phyloP scores from a whole-genome alignment of 2,797 vertebrate genomes.

The Lepus oiostolus region DNA sequence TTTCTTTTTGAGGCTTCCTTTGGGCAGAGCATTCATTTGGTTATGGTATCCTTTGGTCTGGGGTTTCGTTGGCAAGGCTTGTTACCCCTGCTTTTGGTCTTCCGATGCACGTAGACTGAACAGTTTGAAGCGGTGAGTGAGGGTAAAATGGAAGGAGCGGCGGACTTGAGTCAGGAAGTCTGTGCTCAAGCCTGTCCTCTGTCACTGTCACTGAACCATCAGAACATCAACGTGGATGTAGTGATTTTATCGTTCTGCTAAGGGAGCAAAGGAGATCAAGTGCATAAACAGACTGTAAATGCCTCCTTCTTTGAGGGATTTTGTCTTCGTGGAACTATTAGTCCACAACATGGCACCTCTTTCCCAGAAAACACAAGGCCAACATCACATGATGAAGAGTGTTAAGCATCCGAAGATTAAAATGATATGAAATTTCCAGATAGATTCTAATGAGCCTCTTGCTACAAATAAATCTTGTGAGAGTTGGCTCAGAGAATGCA shows the following conservation, averaged over 20 bases:
- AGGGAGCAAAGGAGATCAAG: slow-evolving; percentile 41
- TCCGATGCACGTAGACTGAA: neutral
- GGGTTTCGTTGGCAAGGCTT: slow-evolving; percentile 8
- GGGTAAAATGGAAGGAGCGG: neutral
- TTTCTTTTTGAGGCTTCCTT: slow-evolving; percentile 53
- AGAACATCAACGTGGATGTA: slow-evolving; percentile 40
- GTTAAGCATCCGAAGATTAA: slow-evolving; percentile 39
- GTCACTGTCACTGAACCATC: neutral
- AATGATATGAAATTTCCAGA: slow-evolving; percentile 42
- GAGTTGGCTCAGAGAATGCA: neutral
- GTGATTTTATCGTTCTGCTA: neutral
- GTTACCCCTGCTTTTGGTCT: slow-evolving; percentile 18
- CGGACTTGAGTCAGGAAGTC: slow-evolving; percentile 16
- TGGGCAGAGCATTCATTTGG: neutral
- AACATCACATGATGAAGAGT: slow-evolving; percentile 57
- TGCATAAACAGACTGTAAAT: neutral
- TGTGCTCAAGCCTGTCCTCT: neutral
- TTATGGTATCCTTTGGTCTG: slow-evolving; percentile 50
- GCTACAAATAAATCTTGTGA: neutral
- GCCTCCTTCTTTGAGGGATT: slow-evolving; percentile 20
- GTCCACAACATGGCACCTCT: slow-evolving; percentile 8
- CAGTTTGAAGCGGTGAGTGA: slow-evolving; percentile 3
- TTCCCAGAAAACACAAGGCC: slow-evolving; percentile 51
- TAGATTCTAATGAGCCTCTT: slow-evolving; percentile 23
- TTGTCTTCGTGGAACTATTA: slow-evolving; percentile 36